Evolutionary conservation across 2,888 invertebrate genomes (phyloP).

Genomic region (Drosophila monieri): DNA sequence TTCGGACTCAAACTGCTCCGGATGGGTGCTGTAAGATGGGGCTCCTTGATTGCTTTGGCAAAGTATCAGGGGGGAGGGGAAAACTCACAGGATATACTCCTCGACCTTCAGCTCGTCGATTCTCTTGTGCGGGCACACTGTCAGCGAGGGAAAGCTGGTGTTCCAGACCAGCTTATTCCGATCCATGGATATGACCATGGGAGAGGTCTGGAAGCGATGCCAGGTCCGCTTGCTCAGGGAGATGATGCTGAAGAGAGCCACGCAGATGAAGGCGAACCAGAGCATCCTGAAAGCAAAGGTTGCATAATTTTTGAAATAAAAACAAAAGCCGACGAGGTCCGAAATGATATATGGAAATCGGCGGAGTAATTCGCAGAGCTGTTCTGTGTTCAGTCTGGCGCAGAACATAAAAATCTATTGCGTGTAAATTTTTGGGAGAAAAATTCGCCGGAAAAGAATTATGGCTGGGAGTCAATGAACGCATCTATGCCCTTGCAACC

Average conservation of each 20-base stretch:
- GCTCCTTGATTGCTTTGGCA: background rate
- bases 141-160: slow-evolving; percentile 88
- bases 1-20: slow-evolving; percentile 79
- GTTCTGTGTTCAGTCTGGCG: slow-evolving; percentile 51
- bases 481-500: slow-evolving; percentile 53
- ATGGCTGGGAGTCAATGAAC: slow-evolving; percentile 71
- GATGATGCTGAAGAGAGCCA: slow-evolving; percentile 86
- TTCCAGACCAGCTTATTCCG: slow-evolving; percentile 89
- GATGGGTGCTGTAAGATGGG: slow-evolving; percentile 55
- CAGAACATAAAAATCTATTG: slow-evolving; percentile 79
- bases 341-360: slow-evolving; percentile 58
- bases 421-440: slow-evolving; percentile 74
- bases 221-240: slow-evolving; percentile 87
- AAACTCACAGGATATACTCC: slow-evolving; percentile 85
- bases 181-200: slow-evolving; percentile 90
- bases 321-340: slow-evolving; percentile 7
- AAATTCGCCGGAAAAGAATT: slow-evolving; percentile 62
- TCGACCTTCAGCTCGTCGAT: slow-evolving; percentile 86
- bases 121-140: slow-evolving; percentile 87
- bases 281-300: slow-evolving; percentile 83
- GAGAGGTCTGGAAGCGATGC: slow-evolving; percentile 88
- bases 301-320: slow-evolving; percentile 1
- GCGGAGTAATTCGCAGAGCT: slow-evolving; percentile 27
- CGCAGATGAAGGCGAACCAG: slow-evolving; percentile 85
- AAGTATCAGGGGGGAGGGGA: background rate